Percentiles rank a stretch among this genome's conserved stretches.
Evolutionary conservation across 2,797 vertebrate species (phyloP).

Genomic region (Rhinoraja longicauda): DNA sequence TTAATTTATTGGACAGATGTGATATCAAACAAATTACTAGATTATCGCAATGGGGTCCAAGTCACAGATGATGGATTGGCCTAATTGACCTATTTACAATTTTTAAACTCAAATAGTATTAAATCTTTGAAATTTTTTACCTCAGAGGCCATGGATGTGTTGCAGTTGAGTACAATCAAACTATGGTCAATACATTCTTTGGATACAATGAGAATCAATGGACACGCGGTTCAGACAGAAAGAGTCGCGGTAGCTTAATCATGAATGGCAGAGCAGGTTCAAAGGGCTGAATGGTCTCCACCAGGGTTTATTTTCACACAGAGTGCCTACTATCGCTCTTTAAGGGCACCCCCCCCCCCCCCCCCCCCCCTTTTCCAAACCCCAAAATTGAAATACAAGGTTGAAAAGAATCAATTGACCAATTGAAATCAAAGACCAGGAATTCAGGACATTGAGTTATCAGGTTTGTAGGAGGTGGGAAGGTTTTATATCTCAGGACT

Average conservation of each 20-base stretch:
- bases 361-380: not conserved
- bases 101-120: too few relatives aligned
- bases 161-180: too few relatives aligned
- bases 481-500: not conserved
- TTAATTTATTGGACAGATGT: not conserved
- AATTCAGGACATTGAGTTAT: not conserved
- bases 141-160: too few relatives aligned
- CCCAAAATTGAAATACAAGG: not conserved
- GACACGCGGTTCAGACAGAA: too few relatives aligned
- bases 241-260: too few relatives aligned
- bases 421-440: not conserved
- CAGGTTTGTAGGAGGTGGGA: not conserved
- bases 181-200: too few relatives aligned
- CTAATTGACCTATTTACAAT: too few relatives aligned
- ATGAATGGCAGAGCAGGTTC: too few relatives aligned
- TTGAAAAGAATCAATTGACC: not conserved
- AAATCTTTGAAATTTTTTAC: not conserved
- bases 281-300: too few relatives aligned
- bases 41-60: not conserved
- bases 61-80: too few relatives aligned
- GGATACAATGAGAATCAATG: too few relatives aligned
- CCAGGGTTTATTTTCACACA: not conserved
- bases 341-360: not conserved
- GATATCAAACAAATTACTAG: not conserved
- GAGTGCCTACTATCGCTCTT: not conserved